phyloP scores from a whole-genome alignment of 2,888 invertebrate genomes.

The Eristalis intricaria region DNA sequence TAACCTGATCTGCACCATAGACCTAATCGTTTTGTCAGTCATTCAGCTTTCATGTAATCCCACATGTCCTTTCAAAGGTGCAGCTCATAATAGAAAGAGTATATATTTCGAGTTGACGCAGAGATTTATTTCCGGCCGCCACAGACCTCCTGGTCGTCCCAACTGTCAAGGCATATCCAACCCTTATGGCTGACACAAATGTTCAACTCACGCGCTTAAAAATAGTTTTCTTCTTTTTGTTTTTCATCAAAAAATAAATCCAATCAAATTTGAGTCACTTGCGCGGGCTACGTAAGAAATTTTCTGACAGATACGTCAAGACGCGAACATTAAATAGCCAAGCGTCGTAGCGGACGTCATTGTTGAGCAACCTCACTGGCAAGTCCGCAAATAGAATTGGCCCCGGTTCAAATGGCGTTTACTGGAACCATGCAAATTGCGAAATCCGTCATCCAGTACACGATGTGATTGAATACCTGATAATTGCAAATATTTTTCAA shows the following conservation, averaged over 20 bases:
- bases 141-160: not conserved
- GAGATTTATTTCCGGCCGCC: not conserved
- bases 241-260: not conserved
- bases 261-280: not conserved
- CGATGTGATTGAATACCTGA: not conserved
- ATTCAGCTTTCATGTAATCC: too few relatives aligned
- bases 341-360: not conserved
- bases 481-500: not conserved
- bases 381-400: not conserved
- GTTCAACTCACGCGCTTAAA: not conserved
- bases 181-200: not conserved
- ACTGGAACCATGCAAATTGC: not conserved
- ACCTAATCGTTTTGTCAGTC: too few relatives aligned
- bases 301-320: not conserved
- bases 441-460: not conserved
- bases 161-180: not conserved
- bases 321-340: not conserved
- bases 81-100: too few relatives aligned
- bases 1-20: too few relatives aligned
- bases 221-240: not conserved
- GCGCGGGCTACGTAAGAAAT: not conserved
- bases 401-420: not conserved
- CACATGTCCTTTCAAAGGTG: too few relatives aligned
- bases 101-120: not conserved
- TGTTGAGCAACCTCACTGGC: not conserved